Evolutionary conservation across 1,140 invertebrate species (phyloP).

Genomic region (Doryteuthis pealeii): DNA sequence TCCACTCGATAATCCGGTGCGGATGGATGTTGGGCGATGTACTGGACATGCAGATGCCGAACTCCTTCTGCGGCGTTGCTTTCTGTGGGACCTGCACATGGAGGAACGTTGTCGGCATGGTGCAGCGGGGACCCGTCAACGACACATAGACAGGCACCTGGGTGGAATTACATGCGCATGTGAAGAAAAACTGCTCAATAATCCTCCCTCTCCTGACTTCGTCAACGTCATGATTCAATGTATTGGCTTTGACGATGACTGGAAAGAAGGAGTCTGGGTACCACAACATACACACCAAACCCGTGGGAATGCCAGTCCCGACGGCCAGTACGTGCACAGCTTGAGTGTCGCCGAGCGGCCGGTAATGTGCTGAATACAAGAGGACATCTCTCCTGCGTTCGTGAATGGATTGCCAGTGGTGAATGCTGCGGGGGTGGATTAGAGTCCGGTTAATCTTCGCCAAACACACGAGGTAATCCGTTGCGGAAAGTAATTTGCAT

Average conservation of each 20-base stretch:
- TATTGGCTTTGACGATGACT: background rate
- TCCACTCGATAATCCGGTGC: conserved; percentile 1
- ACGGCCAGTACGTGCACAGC: background rate
- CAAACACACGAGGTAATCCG: background rate
- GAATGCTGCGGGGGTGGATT: background rate
- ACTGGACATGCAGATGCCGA: conserved; percentile 7
- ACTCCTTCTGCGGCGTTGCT: background rate
- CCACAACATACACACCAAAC: background rate
- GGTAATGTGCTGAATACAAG: conserved; percentile 9
- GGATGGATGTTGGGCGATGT: background rate
- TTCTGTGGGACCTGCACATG: conserved; percentile 1
- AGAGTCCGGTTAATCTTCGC: conserved; percentile 1
- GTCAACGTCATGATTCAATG: conserved; percentile 5
- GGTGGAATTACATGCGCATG: background rate
- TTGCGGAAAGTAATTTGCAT: background rate
- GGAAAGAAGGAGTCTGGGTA: conserved; percentile 10
- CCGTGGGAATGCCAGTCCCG: conserved; percentile 6
- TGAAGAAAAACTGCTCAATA: conserved; percentile 11
- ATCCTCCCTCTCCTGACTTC: background rate
- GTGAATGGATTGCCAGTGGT: background rate
- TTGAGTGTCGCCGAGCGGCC: background rate
- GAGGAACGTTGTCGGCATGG: conserved; percentile 1
- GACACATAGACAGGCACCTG: background rate
- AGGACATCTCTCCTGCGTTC: conserved; percentile 6
- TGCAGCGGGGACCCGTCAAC: background rate